A percentile compares a stretch with the other conserved stretches of the same genome.
phyloP scores from a whole-genome alignment of 2,888 invertebrate species.

The Bellardia pandia region DNA sequence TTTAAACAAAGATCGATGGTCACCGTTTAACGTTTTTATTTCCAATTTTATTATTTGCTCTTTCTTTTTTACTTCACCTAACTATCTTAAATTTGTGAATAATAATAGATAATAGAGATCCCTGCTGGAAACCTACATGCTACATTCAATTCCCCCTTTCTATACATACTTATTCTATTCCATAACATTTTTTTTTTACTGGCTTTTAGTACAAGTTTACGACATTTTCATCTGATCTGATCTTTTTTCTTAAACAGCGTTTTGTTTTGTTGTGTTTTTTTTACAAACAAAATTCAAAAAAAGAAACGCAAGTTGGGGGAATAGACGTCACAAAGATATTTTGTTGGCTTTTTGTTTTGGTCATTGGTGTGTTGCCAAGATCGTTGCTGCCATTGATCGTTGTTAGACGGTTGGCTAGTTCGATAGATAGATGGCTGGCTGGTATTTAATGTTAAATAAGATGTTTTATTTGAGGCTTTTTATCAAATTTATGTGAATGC shows the following conservation, averaged over 20 bases:
- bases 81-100: conserved; percentile 68
- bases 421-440: not conserved
- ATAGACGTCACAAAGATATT: conserved; percentile 29
- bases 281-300: conserved; percentile 1
- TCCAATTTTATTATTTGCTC: conserved; percentile 48
- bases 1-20: conserved; percentile 50
- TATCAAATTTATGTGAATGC: conserved; percentile 78
- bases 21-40: conserved; percentile 58
- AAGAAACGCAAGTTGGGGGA: conserved; percentile 2
- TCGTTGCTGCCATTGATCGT: conserved; percentile 22
- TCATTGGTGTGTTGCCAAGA: conserved; percentile 23
- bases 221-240: conserved; percentile 49
- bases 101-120: conserved; percentile 68
- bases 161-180: conserved; percentile 1
- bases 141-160: conserved; percentile 24
- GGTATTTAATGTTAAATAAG: conserved; percentile 65
- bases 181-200: conserved; percentile 40
- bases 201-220: conserved; percentile 63
- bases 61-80: conserved; percentile 23
- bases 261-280: conserved; percentile 50
- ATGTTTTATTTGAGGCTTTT: conserved; percentile 68
- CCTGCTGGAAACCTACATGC: conserved; percentile 66
- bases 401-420: not conserved
- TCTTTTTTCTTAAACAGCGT: conserved; percentile 54
- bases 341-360: not conserved